Conservation (phyloP, 2,797 vertebrate species). For the Heterohyrax brucei region DNA sequence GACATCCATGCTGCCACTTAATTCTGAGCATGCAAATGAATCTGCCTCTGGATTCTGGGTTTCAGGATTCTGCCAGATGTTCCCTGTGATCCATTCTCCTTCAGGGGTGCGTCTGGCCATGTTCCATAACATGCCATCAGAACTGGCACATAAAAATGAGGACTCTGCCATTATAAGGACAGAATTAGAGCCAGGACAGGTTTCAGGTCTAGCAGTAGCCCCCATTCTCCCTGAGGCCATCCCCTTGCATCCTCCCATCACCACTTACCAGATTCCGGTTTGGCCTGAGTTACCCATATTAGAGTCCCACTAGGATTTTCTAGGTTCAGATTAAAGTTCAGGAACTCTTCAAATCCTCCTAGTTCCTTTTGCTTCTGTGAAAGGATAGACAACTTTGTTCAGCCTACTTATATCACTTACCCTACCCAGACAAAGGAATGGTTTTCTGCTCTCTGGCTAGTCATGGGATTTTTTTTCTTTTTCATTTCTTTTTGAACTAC, state of each 20-base stretch:
- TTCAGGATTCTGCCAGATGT: slow-evolving; percentile 74
- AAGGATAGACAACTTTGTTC: slow-evolving; percentile 40
- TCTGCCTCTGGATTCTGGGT: neutral
- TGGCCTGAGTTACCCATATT: slow-evolving; percentile 76
- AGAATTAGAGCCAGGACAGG: neutral
- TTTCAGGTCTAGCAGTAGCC: neutral
- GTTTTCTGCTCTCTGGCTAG: slow-evolving; percentile 4
- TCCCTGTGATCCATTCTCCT: slow-evolving; percentile 68
- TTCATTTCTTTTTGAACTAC: neutral
- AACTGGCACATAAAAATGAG: slow-evolving; percentile 78
- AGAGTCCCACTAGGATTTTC: slow-evolving; percentile 62
- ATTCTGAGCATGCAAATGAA: neutral
- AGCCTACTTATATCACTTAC: neutral
- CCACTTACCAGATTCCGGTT: slow-evolving; percentile 82
- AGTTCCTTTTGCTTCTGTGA: slow-evolving; percentile 71
- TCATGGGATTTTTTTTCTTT: neutral
- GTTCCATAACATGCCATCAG: slow-evolving; percentile 85
- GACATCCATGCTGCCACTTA: fast-evolving
- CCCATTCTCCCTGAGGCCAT: neutral
- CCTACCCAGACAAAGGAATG: neutral
- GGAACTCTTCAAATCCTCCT: neutral
- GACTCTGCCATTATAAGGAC: slow-evolving; percentile 77
- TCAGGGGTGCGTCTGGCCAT: neutral
- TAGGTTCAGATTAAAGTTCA: slow-evolving; percentile 28
- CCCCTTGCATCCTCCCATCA: neutral